Evolutionary conservation across 1,140 invertebrate species (phyloP).

Genomic region (Heliconius hermathena): DNA sequence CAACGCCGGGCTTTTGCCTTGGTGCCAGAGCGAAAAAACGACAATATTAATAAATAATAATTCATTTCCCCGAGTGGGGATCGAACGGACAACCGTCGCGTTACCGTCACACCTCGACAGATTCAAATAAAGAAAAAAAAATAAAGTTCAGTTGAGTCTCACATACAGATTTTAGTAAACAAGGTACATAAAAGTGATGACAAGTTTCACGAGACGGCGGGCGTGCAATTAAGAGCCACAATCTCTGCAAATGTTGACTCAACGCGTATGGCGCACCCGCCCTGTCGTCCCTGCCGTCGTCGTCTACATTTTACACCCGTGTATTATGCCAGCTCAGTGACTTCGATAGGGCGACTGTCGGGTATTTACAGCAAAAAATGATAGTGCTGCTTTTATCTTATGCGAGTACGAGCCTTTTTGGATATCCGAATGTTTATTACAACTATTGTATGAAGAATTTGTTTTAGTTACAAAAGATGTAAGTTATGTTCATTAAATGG

Average conservation of each 20-base stretch:
- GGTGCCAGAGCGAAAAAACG: too few species aligned
- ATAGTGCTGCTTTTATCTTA: not conserved
- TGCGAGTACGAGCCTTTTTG: too few species aligned
- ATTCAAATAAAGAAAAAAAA: too few species aligned
- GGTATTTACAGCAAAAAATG: not conserved
- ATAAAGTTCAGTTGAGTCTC: not conserved
- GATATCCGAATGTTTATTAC: too few species aligned
- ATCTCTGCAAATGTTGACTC: slow-evolving; percentile 46
- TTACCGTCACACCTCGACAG: too few species aligned
- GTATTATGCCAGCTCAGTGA: slow-evolving; percentile 12
- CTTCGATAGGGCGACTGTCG: not conserved
- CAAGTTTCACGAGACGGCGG: slow-evolving; percentile 19
- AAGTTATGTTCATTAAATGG: too few species aligned
- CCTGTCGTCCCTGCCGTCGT: not conserved
- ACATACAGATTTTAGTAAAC: not conserved
- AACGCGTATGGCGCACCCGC: slow-evolving; percentile 18
- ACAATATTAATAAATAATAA: too few species aligned
- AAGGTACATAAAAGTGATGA: slow-evolving; percentile 17
- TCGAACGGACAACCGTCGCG: too few species aligned
- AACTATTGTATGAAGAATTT: too few species aligned
- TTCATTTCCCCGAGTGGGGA: too few species aligned
- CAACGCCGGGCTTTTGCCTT: too few species aligned
- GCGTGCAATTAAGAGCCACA: slow-evolving; percentile 48
- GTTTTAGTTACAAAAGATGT: too few species aligned
- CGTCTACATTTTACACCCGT: slow-evolving; percentile 11